Percentiles rank a stretch among this genome's conserved stretches.
Conservation (phyloP, 2,888 invertebrate species). For the Bedellia somnulentella region DNA sequence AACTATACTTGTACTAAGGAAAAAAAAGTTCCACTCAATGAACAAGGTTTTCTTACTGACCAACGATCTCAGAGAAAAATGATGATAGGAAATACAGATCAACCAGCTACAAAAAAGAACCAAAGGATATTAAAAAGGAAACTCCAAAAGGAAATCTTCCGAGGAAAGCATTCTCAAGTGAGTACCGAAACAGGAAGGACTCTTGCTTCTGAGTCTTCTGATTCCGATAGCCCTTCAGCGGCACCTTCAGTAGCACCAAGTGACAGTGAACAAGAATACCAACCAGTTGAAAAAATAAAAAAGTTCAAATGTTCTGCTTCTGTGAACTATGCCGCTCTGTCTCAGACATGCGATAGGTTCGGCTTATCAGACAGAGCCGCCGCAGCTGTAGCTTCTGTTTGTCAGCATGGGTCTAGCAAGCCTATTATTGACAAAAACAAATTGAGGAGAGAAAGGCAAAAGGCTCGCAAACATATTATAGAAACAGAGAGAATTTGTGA, state of each 20-base stretch:
- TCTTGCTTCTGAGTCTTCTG: too few species aligned
- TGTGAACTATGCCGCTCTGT: slow-evolving; percentile 5
- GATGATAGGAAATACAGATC: slow-evolving; percentile 7
- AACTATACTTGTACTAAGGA: slow-evolving; percentile 6
- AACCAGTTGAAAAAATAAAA: neutral
- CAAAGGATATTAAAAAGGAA: too few species aligned
- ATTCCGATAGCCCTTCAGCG: neutral
- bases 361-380: slow-evolving; percentile 12
- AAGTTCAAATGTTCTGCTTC: neutral
- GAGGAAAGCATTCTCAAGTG: neutral
- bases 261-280: too few species aligned
- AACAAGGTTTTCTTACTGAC: slow-evolving; percentile 7
- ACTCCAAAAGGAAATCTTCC: slow-evolving; percentile 1
- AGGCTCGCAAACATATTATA: too few species aligned
- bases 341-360: slow-evolving; percentile 11
- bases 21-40: slow-evolving; percentile 9
- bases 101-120: slow-evolving; percentile 7
- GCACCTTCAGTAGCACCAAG: neutral
- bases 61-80: slow-evolving; percentile 8
- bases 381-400: slow-evolving; percentile 9
- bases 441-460: too few species aligned
- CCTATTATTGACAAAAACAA: too few species aligned
- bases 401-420: too few species aligned
- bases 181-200: too few species aligned
- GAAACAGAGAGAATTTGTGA: too few species aligned